Evolutionary conservation across 2,888 invertebrate genomes (phyloP).

Genomic region (Lymantria dispar): DNA sequence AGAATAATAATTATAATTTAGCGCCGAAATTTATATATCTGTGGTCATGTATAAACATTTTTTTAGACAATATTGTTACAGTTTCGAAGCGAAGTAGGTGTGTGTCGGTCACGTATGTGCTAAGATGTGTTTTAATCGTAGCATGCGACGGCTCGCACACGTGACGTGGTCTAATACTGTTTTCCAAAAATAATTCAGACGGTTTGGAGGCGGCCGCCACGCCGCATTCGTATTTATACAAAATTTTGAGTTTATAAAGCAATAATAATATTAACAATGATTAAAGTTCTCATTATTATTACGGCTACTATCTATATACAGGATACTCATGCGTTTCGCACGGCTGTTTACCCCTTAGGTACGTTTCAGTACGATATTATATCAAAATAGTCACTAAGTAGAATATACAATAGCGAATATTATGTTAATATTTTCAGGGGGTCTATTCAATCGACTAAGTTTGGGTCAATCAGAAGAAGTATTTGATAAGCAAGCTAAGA

Average conservation of each 20-base stretch:
- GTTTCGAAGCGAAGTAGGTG: too few species aligned
- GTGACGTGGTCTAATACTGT: slow-evolving; percentile 72
- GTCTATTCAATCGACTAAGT: slow-evolving; percentile 69
- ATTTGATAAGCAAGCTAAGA: slow-evolving; percentile 51
- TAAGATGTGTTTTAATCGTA: neutral
- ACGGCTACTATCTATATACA: slow-evolving; percentile 12
- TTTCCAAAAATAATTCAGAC: slow-evolving; percentile 79
- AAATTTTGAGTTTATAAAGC: slow-evolving; percentile 28
- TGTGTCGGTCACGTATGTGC: too few species aligned
- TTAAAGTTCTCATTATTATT: slow-evolving; percentile 35
- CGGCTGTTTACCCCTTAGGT: slow-evolving; percentile 61
- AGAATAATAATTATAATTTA: too few species aligned
- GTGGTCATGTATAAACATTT: too few species aligned
- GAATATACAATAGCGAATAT: slow-evolving; percentile 9
- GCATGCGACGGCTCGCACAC: slow-evolving; percentile 22
- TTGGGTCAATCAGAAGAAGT: slow-evolving; percentile 44
- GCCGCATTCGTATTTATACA: slow-evolving; percentile 53
- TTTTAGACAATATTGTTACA: too few species aligned
- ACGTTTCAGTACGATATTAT: slow-evolving; percentile 21
- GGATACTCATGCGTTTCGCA: slow-evolving; percentile 30
- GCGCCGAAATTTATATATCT: too few species aligned
- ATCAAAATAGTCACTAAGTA: neutral
- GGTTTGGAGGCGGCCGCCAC: slow-evolving; percentile 50
- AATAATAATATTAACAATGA: slow-evolving; percentile 33
- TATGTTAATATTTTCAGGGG: slow-evolving; percentile 59